A percentile compares a stretch with the other conserved stretches of the same genome.
These are phyloP conservation scores for Phrynocephalus guinanensis DNA, from an alignment of 2,797 vertebrate species.

Conservation along the genomic window DNA sequence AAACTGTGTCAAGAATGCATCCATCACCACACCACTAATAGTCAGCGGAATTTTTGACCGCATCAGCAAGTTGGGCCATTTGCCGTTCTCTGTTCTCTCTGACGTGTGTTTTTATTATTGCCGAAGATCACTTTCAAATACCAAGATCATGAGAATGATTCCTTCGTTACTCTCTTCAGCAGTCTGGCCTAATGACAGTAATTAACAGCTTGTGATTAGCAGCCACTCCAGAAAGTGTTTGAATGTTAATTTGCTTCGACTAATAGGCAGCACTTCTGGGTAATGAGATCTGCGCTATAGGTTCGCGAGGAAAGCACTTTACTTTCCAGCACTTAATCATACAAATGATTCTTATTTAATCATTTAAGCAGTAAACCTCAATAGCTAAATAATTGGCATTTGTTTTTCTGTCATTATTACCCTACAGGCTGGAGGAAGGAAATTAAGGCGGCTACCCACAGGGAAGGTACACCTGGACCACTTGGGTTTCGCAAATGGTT, in stretches of 20 bases:
- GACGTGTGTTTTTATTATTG: slow-evolving; percentile 90
- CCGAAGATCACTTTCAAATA: slow-evolving; percentile 94
- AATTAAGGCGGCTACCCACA: not conserved
- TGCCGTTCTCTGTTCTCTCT: slow-evolving; percentile 91
- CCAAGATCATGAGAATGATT: slow-evolving; percentile 94
- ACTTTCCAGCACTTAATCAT: slow-evolving; percentile 82
- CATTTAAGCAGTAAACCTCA: slow-evolving; percentile 78
- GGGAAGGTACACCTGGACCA: slow-evolving; percentile 8
- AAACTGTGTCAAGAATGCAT: slow-evolving; percentile 99
- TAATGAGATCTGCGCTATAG: slow-evolving; percentile 82
- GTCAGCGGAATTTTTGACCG: slow-evolving; percentile 92
- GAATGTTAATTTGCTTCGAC: slow-evolving; percentile 85
- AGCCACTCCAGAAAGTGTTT: slow-evolving; percentile 87
- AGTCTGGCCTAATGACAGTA: slow-evolving; percentile 91
- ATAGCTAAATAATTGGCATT: slow-evolving; percentile 79
- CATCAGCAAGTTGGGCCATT: slow-evolving; percentile 96
- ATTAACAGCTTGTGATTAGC: slow-evolving; percentile 94
- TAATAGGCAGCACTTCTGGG: slow-evolving; percentile 80
- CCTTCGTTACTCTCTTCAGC: slow-evolving; percentile 86
- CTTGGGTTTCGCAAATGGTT: not conserved
- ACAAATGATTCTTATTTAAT: slow-evolving; percentile 82
- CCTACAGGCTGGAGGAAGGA: slow-evolving; percentile 47
- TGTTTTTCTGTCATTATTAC: slow-evolving; percentile 74
- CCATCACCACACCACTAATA: slow-evolving; percentile 90
- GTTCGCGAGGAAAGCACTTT: slow-evolving; percentile 80